phyloP scores from a whole-genome alignment of 2,888 invertebrate species.

The Eristalinus sepulchralis region DNA sequence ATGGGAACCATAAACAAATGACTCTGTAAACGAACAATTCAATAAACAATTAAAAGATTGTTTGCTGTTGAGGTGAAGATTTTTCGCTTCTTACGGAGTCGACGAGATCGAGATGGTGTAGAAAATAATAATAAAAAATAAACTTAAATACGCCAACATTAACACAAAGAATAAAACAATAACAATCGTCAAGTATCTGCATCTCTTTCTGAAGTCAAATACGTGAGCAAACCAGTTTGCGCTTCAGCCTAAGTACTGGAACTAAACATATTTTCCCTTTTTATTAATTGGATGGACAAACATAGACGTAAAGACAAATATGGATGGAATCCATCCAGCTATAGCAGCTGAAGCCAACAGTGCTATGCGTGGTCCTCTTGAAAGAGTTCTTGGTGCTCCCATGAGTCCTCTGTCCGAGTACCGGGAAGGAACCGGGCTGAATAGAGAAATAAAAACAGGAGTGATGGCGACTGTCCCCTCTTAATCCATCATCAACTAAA shows the following conservation, averaged over 20 bases:
- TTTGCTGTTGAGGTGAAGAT: slow-evolving; percentile 37
- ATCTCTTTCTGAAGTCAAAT: slow-evolving; percentile 51
- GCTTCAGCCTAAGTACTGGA: slow-evolving; percentile 61
- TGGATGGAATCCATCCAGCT: slow-evolving; percentile 37
- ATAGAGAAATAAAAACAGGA: slow-evolving; percentile 14
- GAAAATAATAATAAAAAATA: slow-evolving; percentile 13
- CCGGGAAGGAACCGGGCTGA: neutral
- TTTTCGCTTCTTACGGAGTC: slow-evolving; percentile 9
- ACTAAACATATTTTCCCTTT: slow-evolving; percentile 71
- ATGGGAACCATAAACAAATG: slow-evolving; percentile 61
- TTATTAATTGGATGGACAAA: slow-evolving; percentile 74
- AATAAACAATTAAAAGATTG: slow-evolving; percentile 67
- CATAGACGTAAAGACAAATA: slow-evolving; percentile 74
- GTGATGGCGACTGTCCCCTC: slow-evolving; percentile 36
- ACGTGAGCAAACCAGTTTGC: slow-evolving; percentile 59
- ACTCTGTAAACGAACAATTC: slow-evolving; percentile 53
- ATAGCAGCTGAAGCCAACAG: neutral
- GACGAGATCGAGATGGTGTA: neutral
- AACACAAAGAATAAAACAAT: slow-evolving; percentile 42
- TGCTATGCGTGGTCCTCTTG: neutral
- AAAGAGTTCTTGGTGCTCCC: neutral
- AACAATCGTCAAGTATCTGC: slow-evolving; percentile 35
- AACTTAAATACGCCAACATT: neutral
- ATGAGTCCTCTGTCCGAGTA: neutral
- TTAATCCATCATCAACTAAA: slow-evolving; percentile 63